Conservation (phyloP, 1,140 invertebrate genomes). For the Vollenhovia emeryi region DNA sequence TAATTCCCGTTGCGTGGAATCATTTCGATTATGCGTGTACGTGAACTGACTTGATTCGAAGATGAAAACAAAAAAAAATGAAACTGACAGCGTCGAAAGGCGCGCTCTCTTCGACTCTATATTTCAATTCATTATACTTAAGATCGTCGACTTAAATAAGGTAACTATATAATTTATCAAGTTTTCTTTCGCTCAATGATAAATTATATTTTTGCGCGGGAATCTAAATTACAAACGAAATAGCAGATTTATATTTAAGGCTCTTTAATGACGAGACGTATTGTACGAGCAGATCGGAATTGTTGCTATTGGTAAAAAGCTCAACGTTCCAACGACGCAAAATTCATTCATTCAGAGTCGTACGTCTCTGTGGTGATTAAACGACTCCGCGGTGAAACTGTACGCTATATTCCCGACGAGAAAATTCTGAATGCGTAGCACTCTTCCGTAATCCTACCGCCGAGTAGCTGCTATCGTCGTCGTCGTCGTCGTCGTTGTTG, state of each 20-base stretch:
- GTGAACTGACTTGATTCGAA: background rate
- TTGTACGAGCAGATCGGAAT: background rate
- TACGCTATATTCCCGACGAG: background rate
- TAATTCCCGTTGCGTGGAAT: background rate
- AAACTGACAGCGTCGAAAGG: no score
- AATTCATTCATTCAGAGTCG: conserved; percentile 11
- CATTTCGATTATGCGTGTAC: background rate
- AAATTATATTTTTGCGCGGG: conserved; percentile 5
- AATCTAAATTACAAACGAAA: conserved; percentile 1
- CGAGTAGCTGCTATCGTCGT: conserved; percentile 1
- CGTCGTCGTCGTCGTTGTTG: conserved; percentile 17
- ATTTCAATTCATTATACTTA: background rate
- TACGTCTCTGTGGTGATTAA: conserved; percentile 16
- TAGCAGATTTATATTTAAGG: conserved; percentile 1
- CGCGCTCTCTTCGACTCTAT: background rate
- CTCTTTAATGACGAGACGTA: background rate
- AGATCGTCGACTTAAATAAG: background rate
- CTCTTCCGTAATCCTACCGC: conserved; percentile 42
- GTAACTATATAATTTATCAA: background rate
- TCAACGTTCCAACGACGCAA: background rate
- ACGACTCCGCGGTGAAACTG: conserved; percentile 2
- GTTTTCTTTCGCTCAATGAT: background rate
- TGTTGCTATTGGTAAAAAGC: background rate
- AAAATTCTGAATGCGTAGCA: conserved; percentile 37
- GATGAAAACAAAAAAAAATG: no score